A percentile compares a stretch with the other conserved stretches of the same genome.
phyloP scores from a whole-genome alignment of 2,888 invertebrate species.

The Ectemnius cavifrons region DNA sequence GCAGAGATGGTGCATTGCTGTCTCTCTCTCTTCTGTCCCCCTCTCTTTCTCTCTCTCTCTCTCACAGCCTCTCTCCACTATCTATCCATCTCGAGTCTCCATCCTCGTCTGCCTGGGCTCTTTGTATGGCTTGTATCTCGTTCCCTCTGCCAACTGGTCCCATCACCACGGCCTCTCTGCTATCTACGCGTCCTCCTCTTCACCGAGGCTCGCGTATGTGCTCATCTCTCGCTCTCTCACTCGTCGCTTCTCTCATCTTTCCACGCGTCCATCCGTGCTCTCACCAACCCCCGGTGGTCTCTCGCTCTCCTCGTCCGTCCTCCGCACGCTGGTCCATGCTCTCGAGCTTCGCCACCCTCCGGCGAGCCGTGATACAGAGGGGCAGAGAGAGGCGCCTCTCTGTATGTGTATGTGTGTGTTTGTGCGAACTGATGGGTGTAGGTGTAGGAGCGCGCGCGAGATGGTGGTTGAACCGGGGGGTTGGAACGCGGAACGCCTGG shows the following conservation, averaged over 20 bases:
- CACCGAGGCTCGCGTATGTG: background rate
- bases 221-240: slow-evolving; percentile 12
- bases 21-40: slow-evolving; percentile 37
- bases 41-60: slow-evolving; percentile 39
- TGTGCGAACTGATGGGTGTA: background rate
- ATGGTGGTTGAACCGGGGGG: slow-evolving; percentile 50
- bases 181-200: background rate
- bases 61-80: slow-evolving; percentile 20
- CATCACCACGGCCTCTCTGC: background rate
- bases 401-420: background rate
- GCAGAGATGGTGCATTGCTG: slow-evolving; percentile 64
- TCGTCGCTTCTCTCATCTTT: slow-evolving; percentile 32
- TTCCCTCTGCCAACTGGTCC: background rate
- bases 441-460: slow-evolving; percentile 18
- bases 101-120: slow-evolving; percentile 20
- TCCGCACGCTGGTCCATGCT: slow-evolving; percentile 44
- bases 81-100: slow-evolving; percentile 27
- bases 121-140: slow-evolving; percentile 3
- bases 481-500: slow-evolving; percentile 74
- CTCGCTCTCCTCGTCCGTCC: slow-evolving; percentile 40
- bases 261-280: slow-evolving; percentile 44
- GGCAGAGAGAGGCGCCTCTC: background rate
- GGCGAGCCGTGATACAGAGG: slow-evolving; percentile 10
- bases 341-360: slow-evolving; percentile 31
- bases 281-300: slow-evolving; percentile 29